Percentiles rank a stretch among this genome's conserved stretches.
phyloP scores from a whole-genome alignment of 2,888 invertebrate species.

The Folsomia candida region DNA sequence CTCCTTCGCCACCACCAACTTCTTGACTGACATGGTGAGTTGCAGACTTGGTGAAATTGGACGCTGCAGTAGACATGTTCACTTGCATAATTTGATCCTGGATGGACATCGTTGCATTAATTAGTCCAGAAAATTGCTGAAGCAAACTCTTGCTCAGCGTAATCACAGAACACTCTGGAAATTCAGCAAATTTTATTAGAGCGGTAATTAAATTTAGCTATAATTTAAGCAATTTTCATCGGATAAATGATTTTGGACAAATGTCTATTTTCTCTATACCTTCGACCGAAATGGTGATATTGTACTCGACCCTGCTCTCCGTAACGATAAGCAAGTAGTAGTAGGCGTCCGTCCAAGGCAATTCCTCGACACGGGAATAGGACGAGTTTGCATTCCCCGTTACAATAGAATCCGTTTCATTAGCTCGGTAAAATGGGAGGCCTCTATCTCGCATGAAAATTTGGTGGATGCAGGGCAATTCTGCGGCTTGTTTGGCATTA shows the following conservation, averaged over 20 bases:
- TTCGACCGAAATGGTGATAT: conserved; percentile 53
- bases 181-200: too few species aligned
- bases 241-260: neutral
- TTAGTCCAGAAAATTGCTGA: conserved; percentile 48
- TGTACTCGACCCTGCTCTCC: conserved; percentile 55
- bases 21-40: neutral
- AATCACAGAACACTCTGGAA: conserved; percentile 49
- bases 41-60: conserved; percentile 3
- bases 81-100: conserved; percentile 45
- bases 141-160: conserved; percentile 50
- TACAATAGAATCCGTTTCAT: conserved; percentile 50
- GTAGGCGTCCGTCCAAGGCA: conserved; percentile 57
- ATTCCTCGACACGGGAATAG: conserved; percentile 53
- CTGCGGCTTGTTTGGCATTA: conserved; percentile 15
- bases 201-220: neutral
- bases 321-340: conserved; percentile 57
- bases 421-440: conserved; percentile 54
- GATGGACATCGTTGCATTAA: conserved; percentile 29
- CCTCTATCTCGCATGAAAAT: conserved; percentile 54
- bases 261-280: conserved; percentile 27
- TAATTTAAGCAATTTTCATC: conserved; percentile 3
- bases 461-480: conserved; percentile 54
- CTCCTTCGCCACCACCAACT: neutral
- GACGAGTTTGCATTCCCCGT: conserved; percentile 52
- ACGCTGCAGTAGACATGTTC: conserved; percentile 29